Evolutionary conservation across 30 jellyfish, hydroid and myxozoan genomes (phyloP), one percentile per base, ranked within the genome.

Genomic region (Clytia hemisphaerica): DNA sequence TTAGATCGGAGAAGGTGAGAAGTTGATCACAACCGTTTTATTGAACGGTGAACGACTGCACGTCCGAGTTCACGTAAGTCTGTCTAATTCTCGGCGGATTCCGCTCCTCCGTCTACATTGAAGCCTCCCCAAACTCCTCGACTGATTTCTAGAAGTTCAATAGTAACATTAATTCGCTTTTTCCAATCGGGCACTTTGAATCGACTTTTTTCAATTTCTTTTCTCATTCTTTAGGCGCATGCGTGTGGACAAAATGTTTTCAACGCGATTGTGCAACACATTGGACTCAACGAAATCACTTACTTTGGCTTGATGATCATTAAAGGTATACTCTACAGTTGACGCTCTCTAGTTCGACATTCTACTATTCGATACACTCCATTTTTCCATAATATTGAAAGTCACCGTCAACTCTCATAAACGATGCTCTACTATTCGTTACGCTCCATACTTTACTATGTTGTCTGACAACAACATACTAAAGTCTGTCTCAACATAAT

Each of bases 301-400:
- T 87, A 87, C 60, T 87, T 87, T 79, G 97, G 97, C n/a, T 55
- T 87, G 16, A 87, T 87, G 97, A 87, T 87, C 27, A 87, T 87
- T 34, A 87, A 87, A 74, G 97, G 97, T 87, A 54, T 16, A 28
- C 15, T 53, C 27, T n/a, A 0, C 25, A n/a, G n/a, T n/a, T n/a
- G n/a, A n/a, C n/a, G n/a, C n/a, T n/a, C n/a, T n/a, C n/a, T n/a
- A n/a, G n/a, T n/a, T n/a, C n/a, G n/a, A n/a, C n/a, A n/a, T n/a
- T n/a, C n/a, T n/a, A n/a, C n/a, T n/a, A n/a, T n/a, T n/a, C n/a
- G n/a, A n/a, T n/a, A n/a, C n/a, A n/a, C n/a, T n/a, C n/a, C n/a
- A n/a, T n/a, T n/a, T n/a, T n/a, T n/a, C n/a, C n/a, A n/a, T n/a
- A n/a, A n/a, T n/a, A n/a, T n/a, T n/a, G n/a, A n/a, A n/a, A n/a